phyloP scores from a whole-genome alignment of 2,888 invertebrate genomes.

The Troides oblongomaculatus region DNA sequence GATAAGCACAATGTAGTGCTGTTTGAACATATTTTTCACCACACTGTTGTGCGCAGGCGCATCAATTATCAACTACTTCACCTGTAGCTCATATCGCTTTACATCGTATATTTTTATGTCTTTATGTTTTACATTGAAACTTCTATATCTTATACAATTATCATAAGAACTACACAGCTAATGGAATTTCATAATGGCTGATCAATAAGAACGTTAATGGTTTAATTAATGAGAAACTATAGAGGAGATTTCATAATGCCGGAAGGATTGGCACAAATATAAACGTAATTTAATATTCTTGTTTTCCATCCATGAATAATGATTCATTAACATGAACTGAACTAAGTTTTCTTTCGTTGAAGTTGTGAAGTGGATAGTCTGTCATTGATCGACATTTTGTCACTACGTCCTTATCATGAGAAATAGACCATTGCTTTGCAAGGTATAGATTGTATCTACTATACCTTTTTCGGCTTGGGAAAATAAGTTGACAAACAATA shows the following conservation, averaged over 20 bases:
- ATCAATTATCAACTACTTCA: too few species aligned
- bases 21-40: too few species aligned
- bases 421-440: constrained; percentile 22
- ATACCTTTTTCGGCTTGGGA: constrained; percentile 25
- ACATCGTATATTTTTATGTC: too few species aligned
- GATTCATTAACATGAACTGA: neutral
- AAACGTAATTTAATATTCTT: neutral
- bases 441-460: constrained; percentile 14
- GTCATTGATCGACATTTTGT: constrained; percentile 11
- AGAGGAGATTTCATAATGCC: neutral
- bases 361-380: neutral
- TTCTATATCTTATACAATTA: neutral
- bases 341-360: neutral
- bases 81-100: too few species aligned
- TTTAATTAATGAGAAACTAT: neutral
- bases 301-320: neutral
- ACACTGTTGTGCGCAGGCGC: too few species aligned
- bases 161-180: neutral
- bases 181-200: neutral
- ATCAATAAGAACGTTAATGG: neutral
- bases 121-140: too few species aligned
- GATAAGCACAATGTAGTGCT: too few species aligned
- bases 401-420: constrained; percentile 17
- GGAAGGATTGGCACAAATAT: constrained; percentile 8
- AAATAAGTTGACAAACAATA: constrained; percentile 17